Base-by-base conservation (phyloP, 2,113 vertebrate genomes). In the Rhinoptilus africanus region DNA sequence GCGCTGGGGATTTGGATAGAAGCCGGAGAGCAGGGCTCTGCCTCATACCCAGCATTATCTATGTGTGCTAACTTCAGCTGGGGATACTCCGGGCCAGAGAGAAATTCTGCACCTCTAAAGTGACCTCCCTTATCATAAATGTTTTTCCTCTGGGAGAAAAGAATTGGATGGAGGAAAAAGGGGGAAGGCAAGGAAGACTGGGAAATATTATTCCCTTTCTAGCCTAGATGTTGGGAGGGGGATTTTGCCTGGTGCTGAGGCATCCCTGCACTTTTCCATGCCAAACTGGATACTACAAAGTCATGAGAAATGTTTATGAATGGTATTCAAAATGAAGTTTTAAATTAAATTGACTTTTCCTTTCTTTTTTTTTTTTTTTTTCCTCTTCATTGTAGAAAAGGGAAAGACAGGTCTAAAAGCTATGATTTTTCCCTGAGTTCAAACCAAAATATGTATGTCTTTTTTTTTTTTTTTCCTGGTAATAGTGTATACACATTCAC, bases 1-100 rank as follows among this genome's bases (percentile, higher is more conserved):
- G 97, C 62, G 10, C 96, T 77, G 71, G 94, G 95, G 91, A 97
- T 98, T 85, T 92, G 71, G 59, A 68, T 24, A 32, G 76, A 85
- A 89, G 56, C 66, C 63, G 74, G 19, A 84, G 60, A 74, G 39
- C 89, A 81, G 88, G 96, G 75, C 85, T 97, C 73, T 81, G 71
- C 91, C 92, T 92, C 93, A 88, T 91, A 77, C 50, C 53, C 76
- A 91, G 89, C 78, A 34, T 92, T 96, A 47, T 88, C 91, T 86
- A 8, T 59, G 56, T 27, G 39, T 75, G 71, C 82, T 78, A 92
- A 93, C 91, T 92, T 82, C 67, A 71, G 73, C 93, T 85, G 90
- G 96, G 82, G 59, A 37, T 22, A 48, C 37, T 83, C 81, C 74
- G 28, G 50, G 47, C 57, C 88, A 95, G 89, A 90, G 54, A 83